Conservation (phyloP, 2,113 vertebrate genomes). For the Thalassoma bifasciatum region DNA sequence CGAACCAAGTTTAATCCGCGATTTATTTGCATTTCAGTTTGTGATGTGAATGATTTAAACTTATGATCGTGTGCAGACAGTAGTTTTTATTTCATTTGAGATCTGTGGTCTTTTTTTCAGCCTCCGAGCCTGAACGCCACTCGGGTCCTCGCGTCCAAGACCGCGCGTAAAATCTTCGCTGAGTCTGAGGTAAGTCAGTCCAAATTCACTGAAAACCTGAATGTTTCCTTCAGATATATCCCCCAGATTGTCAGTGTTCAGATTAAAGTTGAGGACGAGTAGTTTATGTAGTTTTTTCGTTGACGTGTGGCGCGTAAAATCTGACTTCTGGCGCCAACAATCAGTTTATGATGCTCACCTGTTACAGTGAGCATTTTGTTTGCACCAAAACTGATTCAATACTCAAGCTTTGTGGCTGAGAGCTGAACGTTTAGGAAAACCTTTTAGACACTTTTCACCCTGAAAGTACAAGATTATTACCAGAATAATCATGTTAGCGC, state of each 20-base stretch:
- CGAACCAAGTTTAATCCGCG: too few species aligned
- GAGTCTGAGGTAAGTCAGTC: constrained; percentile 82
- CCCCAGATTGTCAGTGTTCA: rapidly evolving
- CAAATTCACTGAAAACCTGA: rapidly evolving
- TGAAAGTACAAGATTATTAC: too few species aligned
- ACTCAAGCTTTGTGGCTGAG: too few species aligned
- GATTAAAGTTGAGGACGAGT: too few species aligned
- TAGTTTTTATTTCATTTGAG: too few species aligned
- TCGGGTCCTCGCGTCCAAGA: constrained; percentile 88
- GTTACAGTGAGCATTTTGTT: background rate
- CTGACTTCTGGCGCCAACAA: constrained; percentile 43
- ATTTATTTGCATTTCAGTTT: too few species aligned
- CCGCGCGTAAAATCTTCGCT: constrained; percentile 89
- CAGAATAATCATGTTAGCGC: too few species aligned
- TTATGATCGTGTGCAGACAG: background rate
- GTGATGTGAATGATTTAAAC: background rate
- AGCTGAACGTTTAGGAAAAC: too few species aligned
- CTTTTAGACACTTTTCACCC: too few species aligned
- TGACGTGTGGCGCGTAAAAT: constrained; percentile 34
- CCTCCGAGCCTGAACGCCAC: constrained; percentile 85
- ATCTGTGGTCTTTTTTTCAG: constrained; percentile 67
- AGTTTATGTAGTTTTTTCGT: background rate
- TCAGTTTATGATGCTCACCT: constrained; percentile 15
- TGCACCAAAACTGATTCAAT: too few species aligned
- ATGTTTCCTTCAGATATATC: background rate